These are phyloP conservation scores for Psophia crepitans DNA, from an alignment of 2,113 vertebrate genomes.

Conservation along the genomic window DNA sequence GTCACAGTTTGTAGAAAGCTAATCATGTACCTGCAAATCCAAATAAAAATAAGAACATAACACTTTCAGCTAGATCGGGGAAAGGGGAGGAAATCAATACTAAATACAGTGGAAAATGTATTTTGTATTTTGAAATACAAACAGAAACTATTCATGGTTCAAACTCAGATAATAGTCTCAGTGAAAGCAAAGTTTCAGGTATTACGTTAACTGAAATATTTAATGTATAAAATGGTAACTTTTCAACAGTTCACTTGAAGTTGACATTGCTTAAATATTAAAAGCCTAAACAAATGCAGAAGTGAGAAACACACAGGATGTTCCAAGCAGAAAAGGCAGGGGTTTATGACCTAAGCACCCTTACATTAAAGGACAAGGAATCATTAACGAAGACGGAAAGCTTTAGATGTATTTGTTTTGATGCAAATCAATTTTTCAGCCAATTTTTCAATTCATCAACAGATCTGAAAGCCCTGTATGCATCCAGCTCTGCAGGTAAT, in stretches of 20 bases:
- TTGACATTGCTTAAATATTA: not conserved
- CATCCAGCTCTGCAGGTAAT: not conserved
- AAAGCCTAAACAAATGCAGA: not conserved
- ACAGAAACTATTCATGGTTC: not conserved
- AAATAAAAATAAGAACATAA: slow-evolving; percentile 48
- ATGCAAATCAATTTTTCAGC: not conserved
- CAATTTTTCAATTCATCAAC: not conserved
- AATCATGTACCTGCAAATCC: slow-evolving; percentile 15
- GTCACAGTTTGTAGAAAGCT: slow-evolving; percentile 11
- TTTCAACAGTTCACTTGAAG: not conserved
- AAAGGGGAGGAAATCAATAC: slow-evolving; percentile 39
- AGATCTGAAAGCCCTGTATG: not conserved
- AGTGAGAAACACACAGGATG: not conserved
- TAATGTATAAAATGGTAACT: not conserved
- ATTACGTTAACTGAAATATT: not conserved
- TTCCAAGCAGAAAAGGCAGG: not conserved
- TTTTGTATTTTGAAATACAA: slow-evolving; percentile 32
- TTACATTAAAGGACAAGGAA: not conserved
- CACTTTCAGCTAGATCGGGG: not conserved
- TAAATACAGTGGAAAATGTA: slow-evolving; percentile 31
- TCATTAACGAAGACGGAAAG: not conserved
- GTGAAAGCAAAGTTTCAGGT: not conserved
- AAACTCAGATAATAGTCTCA: not conserved
- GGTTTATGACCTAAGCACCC: not conserved
- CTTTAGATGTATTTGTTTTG: not conserved